Conservation (phyloP, 2,113 vertebrate genomes). For the Scalopus aquaticus region DNA sequence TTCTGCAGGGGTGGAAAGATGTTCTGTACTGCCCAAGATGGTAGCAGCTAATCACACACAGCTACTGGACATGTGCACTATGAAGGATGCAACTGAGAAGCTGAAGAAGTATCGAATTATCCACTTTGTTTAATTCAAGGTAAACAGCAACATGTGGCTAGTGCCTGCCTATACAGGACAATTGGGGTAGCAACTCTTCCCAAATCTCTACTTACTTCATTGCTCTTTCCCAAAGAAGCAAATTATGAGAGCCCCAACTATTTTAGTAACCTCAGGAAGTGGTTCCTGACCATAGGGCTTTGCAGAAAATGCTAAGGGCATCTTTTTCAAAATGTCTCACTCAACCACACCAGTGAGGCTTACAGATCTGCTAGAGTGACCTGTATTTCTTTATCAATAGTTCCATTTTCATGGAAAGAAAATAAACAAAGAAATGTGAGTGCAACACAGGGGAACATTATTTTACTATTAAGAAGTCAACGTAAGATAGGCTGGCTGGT, state of each 20-base stretch:
- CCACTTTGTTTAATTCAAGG: neutral
- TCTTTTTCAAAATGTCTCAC: neutral
- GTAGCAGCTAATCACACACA: neutral
- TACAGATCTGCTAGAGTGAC: neutral
- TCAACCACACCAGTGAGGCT: neutral
- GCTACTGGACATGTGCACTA: neutral
- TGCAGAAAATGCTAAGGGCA: neutral
- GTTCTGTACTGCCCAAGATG: neutral
- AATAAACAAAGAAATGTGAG: neutral
- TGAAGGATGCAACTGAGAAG: neutral
- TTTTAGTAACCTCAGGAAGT: neutral
- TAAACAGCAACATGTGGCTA: neutral
- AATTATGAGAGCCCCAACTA: neutral
- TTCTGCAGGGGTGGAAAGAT: fast-evolving
- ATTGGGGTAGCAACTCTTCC: neutral
- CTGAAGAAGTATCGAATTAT: neutral
- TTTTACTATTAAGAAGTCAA: neutral
- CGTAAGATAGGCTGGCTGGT: neutral
- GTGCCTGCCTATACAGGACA: neutral
- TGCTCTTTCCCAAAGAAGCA: neutral
- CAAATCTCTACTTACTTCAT: neutral
- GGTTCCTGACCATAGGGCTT: neutral
- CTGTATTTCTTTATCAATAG: neutral
- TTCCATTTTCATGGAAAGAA: neutral
- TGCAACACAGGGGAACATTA: neutral